Evolutionary conservation across 2,797 vertebrate species (phyloP), one percentile per base, ranked within the genome.

Genomic region (Rhyacichthys aspro): DNA sequence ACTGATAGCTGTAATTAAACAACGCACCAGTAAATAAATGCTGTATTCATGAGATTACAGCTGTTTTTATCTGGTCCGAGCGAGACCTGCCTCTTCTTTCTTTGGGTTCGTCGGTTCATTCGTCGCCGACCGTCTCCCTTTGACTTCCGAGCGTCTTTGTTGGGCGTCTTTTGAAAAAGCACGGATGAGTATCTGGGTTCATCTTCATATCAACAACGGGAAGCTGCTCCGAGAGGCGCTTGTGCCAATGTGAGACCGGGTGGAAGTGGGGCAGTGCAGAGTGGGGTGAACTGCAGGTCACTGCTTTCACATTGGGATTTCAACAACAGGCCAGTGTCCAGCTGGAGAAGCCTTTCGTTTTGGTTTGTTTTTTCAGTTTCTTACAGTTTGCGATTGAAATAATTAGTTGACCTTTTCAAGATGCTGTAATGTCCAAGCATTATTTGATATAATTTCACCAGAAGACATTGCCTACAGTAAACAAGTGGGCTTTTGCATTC

Each of bases 151-250:
- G 67, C 49, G 43, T 56, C 61, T 68, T 58, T 63, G 39, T 58
- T 12, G 2, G 59, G 42, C 43, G 48, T 55, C 70, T 82, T 64
- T 72, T 78, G 69, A 68, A n/a, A 74, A 79, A 63, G 59, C 72
- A 54, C 59, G 67, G 60, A 62, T 58, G 44, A 9, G 50, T 67
- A 63, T 82, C 76, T 69, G 2, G 14, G 57, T 79, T 76, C 68
- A 81, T 87, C 76, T 78, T 56, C 33, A 14, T 61, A 72, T 76
- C 69, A 77, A 70, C 72, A 78, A 78, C 76, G 79, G 74, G 75
- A 86, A 82, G 67, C 39, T 14, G 55, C 63, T 57, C 41, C 2
- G 56, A 83, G 70, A 45, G 76, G 52, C 53, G 74, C 74, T 33
- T 70, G 58, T 71, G 69, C 60, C 49, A 63, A 62, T 63, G 68